These are phyloP conservation scores for Cladorhizidae sp. DNA, from an alignment of 37 sponge, comb jelly and placozoan genomes.

Conservation along the genomic window DNA sequence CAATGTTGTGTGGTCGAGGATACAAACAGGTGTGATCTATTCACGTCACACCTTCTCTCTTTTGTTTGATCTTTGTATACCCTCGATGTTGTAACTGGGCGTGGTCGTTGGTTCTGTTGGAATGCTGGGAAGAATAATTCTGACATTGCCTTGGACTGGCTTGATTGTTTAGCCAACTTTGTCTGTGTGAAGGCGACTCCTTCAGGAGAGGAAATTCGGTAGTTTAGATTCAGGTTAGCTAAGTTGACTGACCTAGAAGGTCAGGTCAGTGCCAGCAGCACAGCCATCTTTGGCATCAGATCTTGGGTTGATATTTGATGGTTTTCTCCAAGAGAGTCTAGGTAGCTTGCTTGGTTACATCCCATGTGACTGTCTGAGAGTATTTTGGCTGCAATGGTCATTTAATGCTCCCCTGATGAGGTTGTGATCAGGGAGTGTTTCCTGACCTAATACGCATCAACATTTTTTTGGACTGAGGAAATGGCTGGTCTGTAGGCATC, in stretches of 20 bases:
- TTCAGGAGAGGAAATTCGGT: conserved; percentile 14
- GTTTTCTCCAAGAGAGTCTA: conserved; percentile 19
- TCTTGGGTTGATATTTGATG: conserved; percentile 19
- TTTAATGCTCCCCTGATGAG: conserved; percentile 37
- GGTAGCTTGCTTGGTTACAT: conserved; percentile 22
- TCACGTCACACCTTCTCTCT: neutral
- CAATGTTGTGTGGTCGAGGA: too few relatives aligned
- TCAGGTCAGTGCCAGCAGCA: conserved; percentile 29
- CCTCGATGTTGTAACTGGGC: conserved; percentile 14
- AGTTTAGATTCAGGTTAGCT: conserved; percentile 1
- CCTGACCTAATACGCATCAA: conserved; percentile 36
- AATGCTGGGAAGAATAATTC: conserved; percentile 32
- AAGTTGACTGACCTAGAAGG: conserved; percentile 44
- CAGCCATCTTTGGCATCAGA: neutral
- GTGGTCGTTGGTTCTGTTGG: conserved; percentile 6
- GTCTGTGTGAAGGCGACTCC: conserved; percentile 28
- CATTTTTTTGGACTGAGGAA: conserved; percentile 36
- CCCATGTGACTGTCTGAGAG: too few relatives aligned
- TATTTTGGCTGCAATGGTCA: conserved; percentile 33
- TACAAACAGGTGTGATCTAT: conserved; percentile 11
- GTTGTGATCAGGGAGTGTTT: conserved; percentile 36
- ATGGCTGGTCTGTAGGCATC: conserved; percentile 54
- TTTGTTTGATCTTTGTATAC: conserved; percentile 14
- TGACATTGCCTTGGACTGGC: conserved; percentile 5
- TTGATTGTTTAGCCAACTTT: conserved; percentile 30